A percentile compares a stretch with the other conserved stretches of the same genome.
Evolutionary conservation across 2,113 vertebrate genomes (phyloP).

Genomic region (Paradisaea rubra): DNA sequence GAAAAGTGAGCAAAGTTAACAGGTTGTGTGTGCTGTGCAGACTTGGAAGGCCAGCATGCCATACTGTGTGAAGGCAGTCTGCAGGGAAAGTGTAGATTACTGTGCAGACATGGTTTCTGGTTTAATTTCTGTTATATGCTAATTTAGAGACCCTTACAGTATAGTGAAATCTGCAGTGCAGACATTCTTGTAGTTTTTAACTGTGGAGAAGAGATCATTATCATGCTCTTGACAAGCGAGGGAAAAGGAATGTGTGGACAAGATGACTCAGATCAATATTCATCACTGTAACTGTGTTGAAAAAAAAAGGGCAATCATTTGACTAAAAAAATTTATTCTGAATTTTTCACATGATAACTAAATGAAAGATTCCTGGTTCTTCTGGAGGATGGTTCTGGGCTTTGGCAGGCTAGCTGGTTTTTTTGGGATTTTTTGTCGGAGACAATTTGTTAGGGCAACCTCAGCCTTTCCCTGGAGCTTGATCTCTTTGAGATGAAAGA

Average conservation of each 20-base stretch:
- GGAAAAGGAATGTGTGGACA: not conserved
- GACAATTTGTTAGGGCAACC: not conserved
- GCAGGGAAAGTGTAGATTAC: not conserved
- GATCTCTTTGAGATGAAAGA: not conserved
- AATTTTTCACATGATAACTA: not conserved
- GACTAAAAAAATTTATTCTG: not conserved
- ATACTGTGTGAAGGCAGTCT: accelerated
- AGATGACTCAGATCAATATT: not conserved
- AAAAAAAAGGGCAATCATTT: not conserved
- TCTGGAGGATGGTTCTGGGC: accelerated
- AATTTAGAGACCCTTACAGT: not conserved
- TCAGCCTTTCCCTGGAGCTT: not conserved
- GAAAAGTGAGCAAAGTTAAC: not conserved
- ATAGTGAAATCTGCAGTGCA: not conserved
- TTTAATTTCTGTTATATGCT: not conserved
- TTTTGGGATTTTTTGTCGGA: not conserved
- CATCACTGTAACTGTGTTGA: not conserved
- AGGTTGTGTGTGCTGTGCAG: not conserved
- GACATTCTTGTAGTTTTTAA: not conserved
- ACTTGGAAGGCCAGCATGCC: not conserved
- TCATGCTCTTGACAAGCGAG: not conserved
- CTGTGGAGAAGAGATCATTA: not conserved
- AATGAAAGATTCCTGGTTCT: not conserved
- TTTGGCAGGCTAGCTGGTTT: not conserved
- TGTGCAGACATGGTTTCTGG: not conserved